Percentiles rank a stretch among this genome's conserved stretches.
These are phyloP conservation scores for Caenorhabditis latens DNA, from an alignment of 1,140 invertebrate species.

Conservation along the genomic window DNA sequence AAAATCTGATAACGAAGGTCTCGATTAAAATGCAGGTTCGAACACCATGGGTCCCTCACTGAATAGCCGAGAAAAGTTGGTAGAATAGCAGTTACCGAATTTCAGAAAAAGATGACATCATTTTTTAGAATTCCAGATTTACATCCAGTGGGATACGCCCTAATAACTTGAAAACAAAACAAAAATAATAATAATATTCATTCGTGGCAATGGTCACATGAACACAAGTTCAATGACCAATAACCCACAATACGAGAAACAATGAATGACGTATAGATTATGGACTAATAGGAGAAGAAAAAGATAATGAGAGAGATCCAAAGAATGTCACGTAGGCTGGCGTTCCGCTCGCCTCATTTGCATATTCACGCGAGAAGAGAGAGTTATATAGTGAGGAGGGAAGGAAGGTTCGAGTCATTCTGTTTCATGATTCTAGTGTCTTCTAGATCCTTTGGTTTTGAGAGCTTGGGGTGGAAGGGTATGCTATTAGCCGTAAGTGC, in stretches of 20 bases:
- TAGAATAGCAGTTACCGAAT: too few relatives aligned
- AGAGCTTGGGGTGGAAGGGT: neutral
- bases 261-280: neutral
- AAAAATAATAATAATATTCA: too few relatives aligned
- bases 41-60: too few relatives aligned
- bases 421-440: neutral
- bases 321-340: neutral
- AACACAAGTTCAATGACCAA: neutral
- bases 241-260: neutral
- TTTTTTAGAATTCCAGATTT: neutral
- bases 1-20: neutral
- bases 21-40: neutral
- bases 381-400: neutral
- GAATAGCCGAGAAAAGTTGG: too few relatives aligned
- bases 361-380: conserved; percentile 8
- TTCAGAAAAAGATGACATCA: neutral
- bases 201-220: too few relatives aligned
- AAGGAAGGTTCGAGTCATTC: neutral
- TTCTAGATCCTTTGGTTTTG: neutral
- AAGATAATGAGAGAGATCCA: too few relatives aligned
- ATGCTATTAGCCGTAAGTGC: too few relatives aligned
- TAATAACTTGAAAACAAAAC: too few relatives aligned
- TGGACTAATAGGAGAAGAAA: neutral
- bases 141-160: too few relatives aligned
- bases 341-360: conserved; percentile 18